Evolutionary conservation across 2,888 invertebrate genomes (phyloP).

Genomic region (Lydus trimaculatus): DNA sequence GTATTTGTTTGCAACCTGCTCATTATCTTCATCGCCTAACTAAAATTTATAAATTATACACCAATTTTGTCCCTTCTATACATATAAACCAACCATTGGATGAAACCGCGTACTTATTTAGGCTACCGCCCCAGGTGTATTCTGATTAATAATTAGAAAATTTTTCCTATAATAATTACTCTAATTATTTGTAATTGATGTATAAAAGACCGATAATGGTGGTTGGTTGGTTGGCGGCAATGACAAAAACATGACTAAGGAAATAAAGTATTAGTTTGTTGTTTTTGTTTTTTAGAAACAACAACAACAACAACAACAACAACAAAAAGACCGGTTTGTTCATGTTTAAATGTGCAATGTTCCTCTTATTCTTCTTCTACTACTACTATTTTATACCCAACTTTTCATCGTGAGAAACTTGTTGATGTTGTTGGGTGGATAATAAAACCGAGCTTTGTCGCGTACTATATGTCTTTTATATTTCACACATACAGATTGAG

Average conservation of each 20-base stretch:
- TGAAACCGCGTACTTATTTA: too few relatives aligned
- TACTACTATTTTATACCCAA: background rate
- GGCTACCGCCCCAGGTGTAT: too few relatives aligned
- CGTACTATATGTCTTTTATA: background rate
- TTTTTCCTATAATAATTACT: conserved; percentile 16
- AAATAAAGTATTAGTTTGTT: conserved; percentile 48
- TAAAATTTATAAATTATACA: background rate
- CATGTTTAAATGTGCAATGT: background rate
- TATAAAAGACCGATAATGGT: conserved; percentile 49
- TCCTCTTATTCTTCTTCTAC: background rate
- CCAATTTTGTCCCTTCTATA: background rate
- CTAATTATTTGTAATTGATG: conserved; percentile 55
- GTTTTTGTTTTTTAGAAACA: background rate
- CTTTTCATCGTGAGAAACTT: conserved; percentile 7
- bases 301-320: background rate
- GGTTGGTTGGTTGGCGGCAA: conserved; percentile 45
- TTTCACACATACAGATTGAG: background rate
- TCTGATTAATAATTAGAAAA: too few relatives aligned
- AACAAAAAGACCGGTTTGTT: conserved; percentile 6
- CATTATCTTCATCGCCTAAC: background rate
- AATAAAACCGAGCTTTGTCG: background rate
- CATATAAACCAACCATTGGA: background rate
- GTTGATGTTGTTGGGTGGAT: background rate
- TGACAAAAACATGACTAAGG: conserved; percentile 49
- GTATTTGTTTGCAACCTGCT: background rate